Percentiles rank a stretch among this genome's conserved stretches.
Evolutionary conservation across 1,140 invertebrate genomes (phyloP).

Genomic region (Platorchestia sp.): DNA sequence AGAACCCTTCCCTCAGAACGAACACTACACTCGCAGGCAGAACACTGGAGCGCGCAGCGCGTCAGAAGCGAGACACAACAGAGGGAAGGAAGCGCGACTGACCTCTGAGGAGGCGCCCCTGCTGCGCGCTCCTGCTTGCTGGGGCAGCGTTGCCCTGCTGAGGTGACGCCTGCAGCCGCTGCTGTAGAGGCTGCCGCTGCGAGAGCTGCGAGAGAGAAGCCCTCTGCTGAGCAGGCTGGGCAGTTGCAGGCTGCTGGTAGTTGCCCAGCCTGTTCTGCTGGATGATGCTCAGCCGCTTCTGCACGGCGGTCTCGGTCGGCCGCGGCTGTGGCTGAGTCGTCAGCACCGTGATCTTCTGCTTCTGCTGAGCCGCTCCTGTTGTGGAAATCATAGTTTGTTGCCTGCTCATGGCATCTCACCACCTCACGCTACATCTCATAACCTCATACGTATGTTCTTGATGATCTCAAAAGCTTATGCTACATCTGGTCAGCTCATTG

Average conservation of each 20-base stretch:
- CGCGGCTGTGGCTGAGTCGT: not conserved
- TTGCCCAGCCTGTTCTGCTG: slow-evolving; percentile 29
- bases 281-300: slow-evolving; percentile 35
- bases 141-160: not conserved
- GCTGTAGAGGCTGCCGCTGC: slow-evolving; percentile 15
- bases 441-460: too few relatives aligned
- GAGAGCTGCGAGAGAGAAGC: not conserved
- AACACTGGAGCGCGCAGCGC: too few relatives aligned
- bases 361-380: not conserved
- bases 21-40: too few relatives aligned
- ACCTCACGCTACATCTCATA: too few relatives aligned
- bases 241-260: not conserved
- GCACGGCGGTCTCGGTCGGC: not conserved
- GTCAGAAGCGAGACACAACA: not conserved
- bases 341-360: slow-evolving; percentile 38
- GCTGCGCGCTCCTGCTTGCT: not conserved
- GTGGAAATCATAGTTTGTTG: too few relatives aligned
- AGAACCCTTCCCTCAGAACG: too few relatives aligned
- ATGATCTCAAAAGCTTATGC: too few relatives aligned
- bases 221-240: not conserved
- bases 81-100: not conserved
- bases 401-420: too few relatives aligned
- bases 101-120: not conserved
- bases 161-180: not conserved
- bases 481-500: too few relatives aligned